Conservation (phyloP, 2,888 invertebrate genomes). For the Tyria jacobaeae region DNA sequence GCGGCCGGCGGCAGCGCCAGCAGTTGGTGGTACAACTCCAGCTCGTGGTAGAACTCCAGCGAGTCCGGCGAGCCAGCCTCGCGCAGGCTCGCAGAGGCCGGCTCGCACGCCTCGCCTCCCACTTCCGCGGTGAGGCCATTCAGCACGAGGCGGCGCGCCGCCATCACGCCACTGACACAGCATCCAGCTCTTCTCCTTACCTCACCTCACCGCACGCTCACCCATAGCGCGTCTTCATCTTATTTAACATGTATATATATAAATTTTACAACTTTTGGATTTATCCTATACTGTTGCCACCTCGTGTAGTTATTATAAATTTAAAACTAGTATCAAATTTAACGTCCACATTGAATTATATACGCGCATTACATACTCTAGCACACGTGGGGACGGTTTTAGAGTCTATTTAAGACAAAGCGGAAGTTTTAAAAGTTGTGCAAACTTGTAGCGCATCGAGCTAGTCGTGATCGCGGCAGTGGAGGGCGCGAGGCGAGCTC, state of each 20-base stretch:
- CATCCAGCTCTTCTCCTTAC: constrained; percentile 19
- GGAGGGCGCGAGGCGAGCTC: constrained; percentile 8
- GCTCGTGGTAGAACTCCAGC: constrained; percentile 79
- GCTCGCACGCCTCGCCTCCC: constrained; percentile 43
- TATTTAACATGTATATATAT: constrained; percentile 1
- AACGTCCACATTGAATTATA: not conserved
- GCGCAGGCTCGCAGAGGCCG: constrained; percentile 25
- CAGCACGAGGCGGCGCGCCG: constrained; percentile 75
- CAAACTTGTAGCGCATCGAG: constrained; percentile 24
- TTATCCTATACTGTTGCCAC: no score
- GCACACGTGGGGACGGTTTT: not conserved
- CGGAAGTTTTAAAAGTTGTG: constrained; percentile 30
- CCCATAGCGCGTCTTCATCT: constrained; percentile 5
- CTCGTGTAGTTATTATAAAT: not conserved
- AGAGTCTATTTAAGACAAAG: not conserved
- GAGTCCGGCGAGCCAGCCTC: constrained; percentile 64
- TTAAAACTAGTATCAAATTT: not conserved
- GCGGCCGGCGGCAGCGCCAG: constrained; percentile 63
- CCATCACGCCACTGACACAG: constrained; percentile 51
- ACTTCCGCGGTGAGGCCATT: constrained; percentile 81
- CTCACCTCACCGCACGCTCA: constrained; percentile 1
- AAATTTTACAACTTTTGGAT: not conserved
- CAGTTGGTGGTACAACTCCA: constrained; percentile 78
- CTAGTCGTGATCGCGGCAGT: constrained; percentile 15
- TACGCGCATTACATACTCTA: not conserved